phyloP scores from a whole-genome alignment of 2,113 vertebrate genomes.

The Xiphophorus hellerii region DNA sequence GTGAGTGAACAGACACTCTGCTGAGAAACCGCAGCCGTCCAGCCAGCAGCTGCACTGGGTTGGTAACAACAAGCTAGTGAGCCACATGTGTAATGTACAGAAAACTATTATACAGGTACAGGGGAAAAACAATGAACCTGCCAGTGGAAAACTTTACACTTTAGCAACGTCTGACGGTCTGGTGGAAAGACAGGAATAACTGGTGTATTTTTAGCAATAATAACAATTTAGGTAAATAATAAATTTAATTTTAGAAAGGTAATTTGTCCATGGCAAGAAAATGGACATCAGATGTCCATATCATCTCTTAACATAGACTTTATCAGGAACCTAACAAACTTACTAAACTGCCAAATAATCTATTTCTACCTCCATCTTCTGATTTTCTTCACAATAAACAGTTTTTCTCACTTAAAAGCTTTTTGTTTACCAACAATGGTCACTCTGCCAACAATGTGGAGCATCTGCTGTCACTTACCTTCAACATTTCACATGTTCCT shows the following conservation, averaged over 20 bases:
- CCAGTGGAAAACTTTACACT: not conserved
- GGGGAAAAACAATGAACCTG: not conserved
- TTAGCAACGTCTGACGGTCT: not conserved
- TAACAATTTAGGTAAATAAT: not conserved
- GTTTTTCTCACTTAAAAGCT: not conserved
- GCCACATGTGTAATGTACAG: slow-evolving; percentile 27
- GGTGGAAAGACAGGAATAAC: not conserved
- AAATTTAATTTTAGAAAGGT: not conserved
- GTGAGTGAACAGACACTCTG: slow-evolving; percentile 35
- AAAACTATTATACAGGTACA: slow-evolving; percentile 20
- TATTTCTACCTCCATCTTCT: not conserved
- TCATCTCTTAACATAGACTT: too few relatives aligned
- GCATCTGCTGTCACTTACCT: not conserved
- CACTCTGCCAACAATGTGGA: not conserved
- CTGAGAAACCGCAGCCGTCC: slow-evolving; percentile 42
- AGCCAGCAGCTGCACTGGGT: slow-evolving; percentile 39
- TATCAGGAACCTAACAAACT: not conserved
- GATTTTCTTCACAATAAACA: not conserved
- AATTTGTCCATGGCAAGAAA: not conserved
- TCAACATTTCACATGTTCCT: not conserved
- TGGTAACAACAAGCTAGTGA: slow-evolving; percentile 42
- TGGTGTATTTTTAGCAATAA: not conserved
- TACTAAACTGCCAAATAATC: not conserved
- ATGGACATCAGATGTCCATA: not conserved
- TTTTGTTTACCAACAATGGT: not conserved